phyloP scores from a whole-genome alignment of 2,113 vertebrate species.

The Forbesichthys papilliferus region DNA sequence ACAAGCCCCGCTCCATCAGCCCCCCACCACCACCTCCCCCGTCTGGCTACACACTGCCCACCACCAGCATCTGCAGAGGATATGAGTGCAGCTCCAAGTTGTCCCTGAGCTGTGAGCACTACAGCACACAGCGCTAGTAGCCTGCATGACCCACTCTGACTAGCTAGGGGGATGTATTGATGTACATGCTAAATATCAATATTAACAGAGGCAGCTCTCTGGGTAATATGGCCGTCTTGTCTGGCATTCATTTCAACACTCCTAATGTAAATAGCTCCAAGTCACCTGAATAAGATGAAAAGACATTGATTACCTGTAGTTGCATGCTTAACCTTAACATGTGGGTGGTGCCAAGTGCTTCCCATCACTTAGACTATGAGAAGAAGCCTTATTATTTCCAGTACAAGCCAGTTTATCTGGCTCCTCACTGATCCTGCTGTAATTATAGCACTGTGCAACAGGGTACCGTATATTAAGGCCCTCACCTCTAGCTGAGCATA shows the following conservation, averaged over 20 bases:
- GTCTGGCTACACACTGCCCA: constrained; percentile 50
- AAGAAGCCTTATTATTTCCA: constrained; percentile 37
- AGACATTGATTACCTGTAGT: not conserved
- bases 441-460: constrained; percentile 19
- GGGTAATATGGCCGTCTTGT: constrained; percentile 9
- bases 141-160: constrained; percentile 21
- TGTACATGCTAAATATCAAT: constrained; percentile 36
- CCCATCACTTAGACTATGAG: constrained; percentile 1
- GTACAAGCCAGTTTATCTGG: constrained; percentile 37
- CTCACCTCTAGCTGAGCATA: constrained; percentile 34
- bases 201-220: not conserved
- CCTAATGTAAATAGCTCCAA: not conserved
- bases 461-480: constrained; percentile 48
- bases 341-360: constrained; percentile 39
- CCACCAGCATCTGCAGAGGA: constrained; percentile 47
- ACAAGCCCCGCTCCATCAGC: constrained; percentile 55
- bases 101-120: constrained; percentile 44
- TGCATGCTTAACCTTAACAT: not conserved
- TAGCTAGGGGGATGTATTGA: constrained; percentile 28
- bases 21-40: constrained; percentile 48
- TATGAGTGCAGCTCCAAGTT: constrained; percentile 49
- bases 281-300: not conserved
- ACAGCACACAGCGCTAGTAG: constrained; percentile 28
- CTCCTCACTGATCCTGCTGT: constrained; percentile 48
- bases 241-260: not conserved